These are phyloP conservation scores for rat (Rattus norvegicus) DNA, from an alignment of 2,113 vertebrate species.

Conservation along the genomic window DNA sequence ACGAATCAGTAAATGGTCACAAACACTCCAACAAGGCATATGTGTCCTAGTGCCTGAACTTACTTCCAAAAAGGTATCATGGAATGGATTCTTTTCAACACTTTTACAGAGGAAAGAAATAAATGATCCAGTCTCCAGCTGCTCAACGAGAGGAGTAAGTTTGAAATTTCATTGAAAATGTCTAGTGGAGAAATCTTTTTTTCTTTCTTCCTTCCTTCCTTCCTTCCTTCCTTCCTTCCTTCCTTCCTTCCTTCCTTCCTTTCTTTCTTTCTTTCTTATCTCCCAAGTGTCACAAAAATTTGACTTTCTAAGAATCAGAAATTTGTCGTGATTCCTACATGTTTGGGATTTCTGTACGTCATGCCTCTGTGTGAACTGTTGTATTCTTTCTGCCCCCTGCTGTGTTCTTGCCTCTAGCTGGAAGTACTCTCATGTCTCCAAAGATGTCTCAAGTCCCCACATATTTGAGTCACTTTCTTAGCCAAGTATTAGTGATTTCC, in stretches of 20 bases:
- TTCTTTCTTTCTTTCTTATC: no score
- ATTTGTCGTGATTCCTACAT: neutral
- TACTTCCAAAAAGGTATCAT: conserved; percentile 33
- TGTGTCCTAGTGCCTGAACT: neutral
- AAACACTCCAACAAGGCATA: neutral
- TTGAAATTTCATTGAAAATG: conserved; percentile 34
- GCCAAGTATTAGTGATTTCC: neutral
- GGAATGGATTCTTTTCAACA: conserved; percentile 28
- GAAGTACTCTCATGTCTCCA: neutral
- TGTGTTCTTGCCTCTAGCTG: neutral
- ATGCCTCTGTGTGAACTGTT: neutral
- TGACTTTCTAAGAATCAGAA: conserved; percentile 60
- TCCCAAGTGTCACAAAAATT: neutral
- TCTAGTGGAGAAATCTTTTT: neutral
- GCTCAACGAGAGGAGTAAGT: conserved; percentile 56
- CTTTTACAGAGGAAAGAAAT: conserved; percentile 30
- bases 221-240: no score
- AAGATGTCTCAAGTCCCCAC: neutral
- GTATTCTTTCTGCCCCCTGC: neutral
- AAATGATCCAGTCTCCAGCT: conserved; percentile 34
- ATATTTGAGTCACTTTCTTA: neutral
- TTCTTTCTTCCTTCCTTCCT: no score
- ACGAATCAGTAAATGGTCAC: neutral
- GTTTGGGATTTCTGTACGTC: neutral
- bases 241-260: no score